Evolutionary conservation across 2,797 vertebrate genomes (phyloP).

Genomic region (Pterois miles): DNA sequence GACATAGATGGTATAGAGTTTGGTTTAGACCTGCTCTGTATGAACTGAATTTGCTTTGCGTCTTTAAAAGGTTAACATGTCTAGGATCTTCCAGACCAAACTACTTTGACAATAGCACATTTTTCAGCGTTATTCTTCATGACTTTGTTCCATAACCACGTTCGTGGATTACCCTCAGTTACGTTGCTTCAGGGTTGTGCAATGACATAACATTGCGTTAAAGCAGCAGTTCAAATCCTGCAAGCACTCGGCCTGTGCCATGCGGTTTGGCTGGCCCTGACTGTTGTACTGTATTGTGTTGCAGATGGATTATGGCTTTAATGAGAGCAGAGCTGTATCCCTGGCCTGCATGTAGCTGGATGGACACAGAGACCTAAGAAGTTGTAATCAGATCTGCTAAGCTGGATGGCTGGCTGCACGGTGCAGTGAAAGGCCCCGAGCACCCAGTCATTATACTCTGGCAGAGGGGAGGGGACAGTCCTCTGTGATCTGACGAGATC

Average conservation of each 20-base stretch:
- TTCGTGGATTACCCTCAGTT: constrained; percentile 4
- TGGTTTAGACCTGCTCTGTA: too few relatives aligned
- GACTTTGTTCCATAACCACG: background rate
- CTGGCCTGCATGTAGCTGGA: constrained; percentile 48
- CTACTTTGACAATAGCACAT: background rate
- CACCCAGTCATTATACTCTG: constrained; percentile 24
- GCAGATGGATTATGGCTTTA: constrained; percentile 69
- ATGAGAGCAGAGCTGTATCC: constrained; percentile 52
- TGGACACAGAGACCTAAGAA: constrained; percentile 63
- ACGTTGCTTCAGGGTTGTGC: constrained; percentile 12
- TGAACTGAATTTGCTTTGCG: too few relatives aligned
- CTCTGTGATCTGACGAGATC: background rate
- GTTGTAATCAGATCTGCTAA: constrained; percentile 74
- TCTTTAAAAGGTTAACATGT: background rate
- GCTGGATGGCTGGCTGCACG: constrained; percentile 56
- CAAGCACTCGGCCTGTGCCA: constrained; percentile 9
- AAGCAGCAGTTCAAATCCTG: constrained; percentile 31
- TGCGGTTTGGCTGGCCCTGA: constrained; percentile 26
- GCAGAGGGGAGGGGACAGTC: constrained; percentile 16
- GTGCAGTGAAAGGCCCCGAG: constrained; percentile 40
- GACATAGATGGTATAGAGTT: too few relatives aligned
- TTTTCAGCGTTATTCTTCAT: background rate
- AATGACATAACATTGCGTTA: constrained; percentile 31
- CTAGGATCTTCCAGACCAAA: background rate
- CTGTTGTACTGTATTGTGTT: constrained; percentile 55